Evolutionary conservation across 2,888 invertebrate species (phyloP).

Genomic region (Gryllus longicercus): DNA sequence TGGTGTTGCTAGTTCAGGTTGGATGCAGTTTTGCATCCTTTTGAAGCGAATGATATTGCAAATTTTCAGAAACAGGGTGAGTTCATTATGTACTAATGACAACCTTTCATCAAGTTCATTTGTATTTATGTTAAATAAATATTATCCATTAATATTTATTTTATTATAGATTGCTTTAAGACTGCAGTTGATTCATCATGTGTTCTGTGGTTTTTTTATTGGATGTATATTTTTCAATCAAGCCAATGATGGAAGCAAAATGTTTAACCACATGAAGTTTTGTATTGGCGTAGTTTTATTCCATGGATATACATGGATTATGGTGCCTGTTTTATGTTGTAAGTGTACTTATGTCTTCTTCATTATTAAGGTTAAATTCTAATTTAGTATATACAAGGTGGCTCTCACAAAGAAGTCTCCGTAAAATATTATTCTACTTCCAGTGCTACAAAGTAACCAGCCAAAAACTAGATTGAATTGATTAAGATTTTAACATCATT

Average conservation of each 20-base stretch:
- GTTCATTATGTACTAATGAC: slow-evolving; percentile 20
- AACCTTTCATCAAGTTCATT: neutral
- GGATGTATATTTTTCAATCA: slow-evolving; percentile 60
- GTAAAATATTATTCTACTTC: too few species aligned
- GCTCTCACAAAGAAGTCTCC: too few species aligned
- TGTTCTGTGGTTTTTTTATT: slow-evolving; percentile 56
- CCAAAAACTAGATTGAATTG: too few species aligned
- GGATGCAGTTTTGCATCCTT: slow-evolving; percentile 59
- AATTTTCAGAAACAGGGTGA: slow-evolving; percentile 57
- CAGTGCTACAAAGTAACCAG: too few species aligned
- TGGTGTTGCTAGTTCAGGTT: slow-evolving; percentile 49
- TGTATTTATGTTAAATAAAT: neutral
- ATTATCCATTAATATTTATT: neutral
- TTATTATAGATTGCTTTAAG: slow-evolving; percentile 45
- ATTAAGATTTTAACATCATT: too few species aligned
- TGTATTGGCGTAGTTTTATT: slow-evolving; percentile 64
- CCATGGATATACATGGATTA: slow-evolving; percentile 65
- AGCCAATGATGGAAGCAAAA: slow-evolving; percentile 62
- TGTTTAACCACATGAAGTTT: slow-evolving; percentile 67
- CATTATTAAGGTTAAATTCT: too few species aligned
- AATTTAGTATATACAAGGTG: too few species aligned
- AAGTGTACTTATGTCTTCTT: slow-evolving; percentile 46
- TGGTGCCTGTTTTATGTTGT: slow-evolving; percentile 67
- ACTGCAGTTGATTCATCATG: slow-evolving; percentile 61
- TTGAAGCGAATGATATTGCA: slow-evolving; percentile 59